Evolutionary conservation across 1,140 invertebrate species (phyloP).

Genomic region (Heliconius nattereri): DNA sequence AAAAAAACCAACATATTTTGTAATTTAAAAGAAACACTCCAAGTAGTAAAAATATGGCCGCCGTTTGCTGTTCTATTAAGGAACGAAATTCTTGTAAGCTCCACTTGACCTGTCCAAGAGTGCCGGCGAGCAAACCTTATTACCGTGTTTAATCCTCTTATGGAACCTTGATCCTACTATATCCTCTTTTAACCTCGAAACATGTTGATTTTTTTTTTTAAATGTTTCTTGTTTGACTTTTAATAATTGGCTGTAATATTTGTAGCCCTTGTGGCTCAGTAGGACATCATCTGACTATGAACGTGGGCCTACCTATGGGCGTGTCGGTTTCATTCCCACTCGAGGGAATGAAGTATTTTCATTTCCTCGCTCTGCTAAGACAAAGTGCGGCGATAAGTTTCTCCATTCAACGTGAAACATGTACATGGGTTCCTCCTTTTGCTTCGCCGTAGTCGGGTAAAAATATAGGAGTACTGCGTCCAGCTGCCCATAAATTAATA

Average conservation of each 20-base stretch:
- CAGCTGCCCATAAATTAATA: neutral
- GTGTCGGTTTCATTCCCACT: too few species aligned
- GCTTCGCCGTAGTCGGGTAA: neutral
- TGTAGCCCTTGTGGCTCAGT: too few species aligned
- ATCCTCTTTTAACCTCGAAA: slow-evolving; percentile 22
- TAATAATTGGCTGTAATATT: neutral
- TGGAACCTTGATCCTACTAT: slow-evolving; percentile 11
- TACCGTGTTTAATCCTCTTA: slow-evolving; percentile 46
- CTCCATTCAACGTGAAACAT: too few species aligned
- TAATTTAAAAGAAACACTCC: neutral
- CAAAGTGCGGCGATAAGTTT: too few species aligned
- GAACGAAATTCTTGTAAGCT: slow-evolving; percentile 33
- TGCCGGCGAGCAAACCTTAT: slow-evolving; percentile 39
- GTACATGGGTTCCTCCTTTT: too few species aligned
- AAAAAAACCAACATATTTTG: neutral
- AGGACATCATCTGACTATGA: too few species aligned
- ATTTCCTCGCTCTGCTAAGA: too few species aligned
- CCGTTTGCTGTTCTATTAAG: slow-evolving; percentile 25
- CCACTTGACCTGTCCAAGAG: slow-evolving; percentile 41
- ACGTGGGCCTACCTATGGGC: too few species aligned
- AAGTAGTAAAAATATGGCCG: slow-evolving; percentile 12
- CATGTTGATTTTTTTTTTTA: slow-evolving; percentile 24
- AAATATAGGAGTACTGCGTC: neutral
- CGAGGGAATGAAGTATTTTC: too few species aligned
- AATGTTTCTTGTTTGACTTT: slow-evolving; percentile 4